Evolutionary conservation across 2,888 invertebrate species (phyloP).

Genomic region (Thereva unica): DNA sequence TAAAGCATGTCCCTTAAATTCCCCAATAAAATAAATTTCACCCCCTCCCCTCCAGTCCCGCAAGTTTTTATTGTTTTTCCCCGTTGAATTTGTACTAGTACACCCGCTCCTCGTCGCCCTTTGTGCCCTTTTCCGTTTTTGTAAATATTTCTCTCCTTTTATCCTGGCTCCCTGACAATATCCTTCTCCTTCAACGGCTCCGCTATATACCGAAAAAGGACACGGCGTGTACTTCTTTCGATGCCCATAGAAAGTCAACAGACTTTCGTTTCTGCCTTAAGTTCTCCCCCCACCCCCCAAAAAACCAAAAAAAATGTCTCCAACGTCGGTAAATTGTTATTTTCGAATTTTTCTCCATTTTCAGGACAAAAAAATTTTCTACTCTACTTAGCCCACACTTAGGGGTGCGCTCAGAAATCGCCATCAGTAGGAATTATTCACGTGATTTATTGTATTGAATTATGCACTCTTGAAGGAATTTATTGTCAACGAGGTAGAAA

Average conservation of each 20-base stretch:
- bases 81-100: slow-evolving; percentile 18
- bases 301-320: too few relatives aligned
- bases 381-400: slow-evolving; percentile 5
- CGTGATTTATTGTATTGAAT: slow-evolving; percentile 38
- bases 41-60: not conserved
- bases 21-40: slow-evolving; percentile 35
- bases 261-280: too few relatives aligned
- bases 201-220: too few relatives aligned
- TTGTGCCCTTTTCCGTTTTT: not conserved
- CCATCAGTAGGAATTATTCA: slow-evolving; percentile 39
- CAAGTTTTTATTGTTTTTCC: slow-evolving; percentile 21
- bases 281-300: too few relatives aligned
- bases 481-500: slow-evolving; percentile 17
- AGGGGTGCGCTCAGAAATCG: slow-evolving; percentile 26
- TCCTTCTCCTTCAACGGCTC: too few relatives aligned
- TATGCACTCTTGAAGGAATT: slow-evolving; percentile 39
- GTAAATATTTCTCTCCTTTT: too few relatives aligned
- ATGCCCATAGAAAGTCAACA: too few relatives aligned
- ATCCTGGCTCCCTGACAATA: too few relatives aligned
- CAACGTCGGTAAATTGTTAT: not conserved
- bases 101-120: not conserved
- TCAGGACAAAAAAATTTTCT: slow-evolving; percentile 13
- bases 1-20: slow-evolving; percentile 32
- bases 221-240: too few relatives aligned
- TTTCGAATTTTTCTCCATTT: slow-evolving; percentile 6